These are phyloP conservation scores for Daktulosphaira vitifoliae DNA, from an alignment of 1,140 invertebrate genomes.

Conservation along the genomic window DNA sequence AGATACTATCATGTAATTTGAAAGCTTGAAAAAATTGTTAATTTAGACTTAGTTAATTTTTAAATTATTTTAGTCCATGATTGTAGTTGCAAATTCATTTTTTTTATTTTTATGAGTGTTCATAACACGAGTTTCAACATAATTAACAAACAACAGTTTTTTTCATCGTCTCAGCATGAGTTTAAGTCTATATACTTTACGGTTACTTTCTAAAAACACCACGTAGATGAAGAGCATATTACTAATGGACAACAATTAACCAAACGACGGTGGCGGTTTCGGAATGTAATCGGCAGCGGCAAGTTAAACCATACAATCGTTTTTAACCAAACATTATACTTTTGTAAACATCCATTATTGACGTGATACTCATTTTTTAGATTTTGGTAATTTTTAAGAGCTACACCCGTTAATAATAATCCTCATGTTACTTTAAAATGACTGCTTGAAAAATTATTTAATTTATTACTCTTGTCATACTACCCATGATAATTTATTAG, in stretches of 20 bases:
- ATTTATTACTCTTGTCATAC: too few relatives aligned
- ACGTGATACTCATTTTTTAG: conserved; percentile 6
- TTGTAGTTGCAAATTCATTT: too few relatives aligned
- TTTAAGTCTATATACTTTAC: conserved; percentile 12
- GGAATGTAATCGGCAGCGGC: neutral
- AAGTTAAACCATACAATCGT: neutral
- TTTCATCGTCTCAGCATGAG: too few relatives aligned
- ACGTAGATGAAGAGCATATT: conserved; percentile 18
- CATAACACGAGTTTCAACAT: conserved; percentile 1
- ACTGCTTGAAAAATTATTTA: too few relatives aligned
- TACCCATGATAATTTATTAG: too few relatives aligned
- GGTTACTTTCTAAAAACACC: conserved; percentile 24
- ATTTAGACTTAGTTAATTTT: too few relatives aligned
- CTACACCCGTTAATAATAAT: conserved; percentile 1
- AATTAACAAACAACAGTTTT: too few relatives aligned
- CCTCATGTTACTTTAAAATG: too few relatives aligned
- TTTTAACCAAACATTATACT: conserved; percentile 16
- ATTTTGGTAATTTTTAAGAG: neutral
- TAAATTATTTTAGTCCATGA: too few relatives aligned
- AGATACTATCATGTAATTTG: too few relatives aligned
- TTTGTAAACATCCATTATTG: neutral
- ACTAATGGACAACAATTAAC: conserved; percentile 32
- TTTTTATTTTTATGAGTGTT: too few relatives aligned
- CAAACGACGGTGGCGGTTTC: conserved; percentile 2
- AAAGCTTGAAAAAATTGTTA: too few relatives aligned